Evolutionary conservation across 2,888 invertebrate genomes (phyloP).

Genomic region (Agrotis ipsilon): DNA sequence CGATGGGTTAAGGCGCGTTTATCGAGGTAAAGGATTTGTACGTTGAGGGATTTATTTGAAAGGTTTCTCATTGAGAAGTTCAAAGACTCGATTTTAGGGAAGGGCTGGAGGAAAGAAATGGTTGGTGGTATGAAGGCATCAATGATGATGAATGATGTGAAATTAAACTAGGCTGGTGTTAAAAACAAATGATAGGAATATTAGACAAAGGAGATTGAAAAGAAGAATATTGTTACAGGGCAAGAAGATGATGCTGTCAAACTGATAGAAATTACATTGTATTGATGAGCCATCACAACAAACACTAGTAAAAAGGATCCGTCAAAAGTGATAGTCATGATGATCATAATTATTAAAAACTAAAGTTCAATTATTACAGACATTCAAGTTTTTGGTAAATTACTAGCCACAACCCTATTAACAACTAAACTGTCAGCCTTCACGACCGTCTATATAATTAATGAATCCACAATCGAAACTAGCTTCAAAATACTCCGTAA

Average conservation of each 20-base stretch:
- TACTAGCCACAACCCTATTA: background rate
- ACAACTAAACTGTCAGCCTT: background rate
- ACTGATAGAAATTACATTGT: background rate
- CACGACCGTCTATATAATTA: conserved; percentile 16
- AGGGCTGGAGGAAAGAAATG: background rate
- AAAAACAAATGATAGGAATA: too few species aligned
- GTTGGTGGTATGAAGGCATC: background rate
- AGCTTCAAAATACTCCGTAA: conserved; percentile 14
- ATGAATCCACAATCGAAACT: conserved; percentile 13
- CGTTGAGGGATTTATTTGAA: conserved; percentile 10
- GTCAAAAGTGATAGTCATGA: background rate
- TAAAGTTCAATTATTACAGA: too few species aligned
- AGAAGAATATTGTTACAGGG: too few species aligned
- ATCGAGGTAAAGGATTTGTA: conserved; percentile 49
- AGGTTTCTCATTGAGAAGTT: background rate
- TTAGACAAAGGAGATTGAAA: too few species aligned
- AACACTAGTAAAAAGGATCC: background rate
- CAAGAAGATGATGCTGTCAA: background rate
- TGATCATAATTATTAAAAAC: background rate
- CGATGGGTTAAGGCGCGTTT: conserved; percentile 73
- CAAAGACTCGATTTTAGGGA: background rate
- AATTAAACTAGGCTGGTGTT: too few species aligned
- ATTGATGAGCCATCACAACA: background rate
- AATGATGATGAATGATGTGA: background rate
- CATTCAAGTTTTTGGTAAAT: too few species aligned